Conservation (phyloP, 2,797 vertebrate species). For the Falco naumanni region DNA sequence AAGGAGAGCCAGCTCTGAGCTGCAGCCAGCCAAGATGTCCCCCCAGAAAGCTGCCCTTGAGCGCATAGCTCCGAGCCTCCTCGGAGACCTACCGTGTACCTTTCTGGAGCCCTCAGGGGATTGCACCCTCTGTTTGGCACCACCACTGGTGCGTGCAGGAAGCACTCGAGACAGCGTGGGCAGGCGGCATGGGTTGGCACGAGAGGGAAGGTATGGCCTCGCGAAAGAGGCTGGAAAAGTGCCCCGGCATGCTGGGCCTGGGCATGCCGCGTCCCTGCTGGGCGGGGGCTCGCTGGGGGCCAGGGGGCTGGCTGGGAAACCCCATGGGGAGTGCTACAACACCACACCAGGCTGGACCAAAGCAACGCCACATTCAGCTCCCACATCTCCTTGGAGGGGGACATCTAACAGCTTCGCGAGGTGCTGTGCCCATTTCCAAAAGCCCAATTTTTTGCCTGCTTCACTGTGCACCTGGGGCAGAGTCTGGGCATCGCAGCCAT, state of each 20-base stretch:
- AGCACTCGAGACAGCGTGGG: neutral
- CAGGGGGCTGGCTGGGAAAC: neutral
- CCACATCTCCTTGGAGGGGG: rapidly evolving
- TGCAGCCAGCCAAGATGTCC: neutral
- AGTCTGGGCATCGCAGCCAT: neutral
- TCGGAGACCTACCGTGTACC: rapidly evolving
- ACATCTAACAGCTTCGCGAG: neutral
- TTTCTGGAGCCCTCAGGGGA: neutral
- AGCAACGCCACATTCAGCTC: neutral
- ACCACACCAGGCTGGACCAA: neutral
- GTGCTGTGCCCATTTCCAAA: neutral
- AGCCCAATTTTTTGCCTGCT: rapidly evolving
- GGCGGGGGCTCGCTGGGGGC: neutral
- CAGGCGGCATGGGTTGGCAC: rapidly evolving
- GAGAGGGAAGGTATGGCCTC: neutral
- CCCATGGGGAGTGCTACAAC: neutral
- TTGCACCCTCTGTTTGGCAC: neutral
- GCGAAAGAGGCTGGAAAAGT: neutral
- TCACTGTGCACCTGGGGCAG: neutral
- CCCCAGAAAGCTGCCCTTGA: neutral
- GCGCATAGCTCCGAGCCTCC: neutral
- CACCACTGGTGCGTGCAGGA: neutral
- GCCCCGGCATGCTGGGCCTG: rapidly evolving
- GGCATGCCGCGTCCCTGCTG: rapidly evolving
- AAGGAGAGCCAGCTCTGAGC: neutral